phyloP scores from a whole-genome alignment of 2,113 vertebrate species.

The Gavia stellata region DNA sequence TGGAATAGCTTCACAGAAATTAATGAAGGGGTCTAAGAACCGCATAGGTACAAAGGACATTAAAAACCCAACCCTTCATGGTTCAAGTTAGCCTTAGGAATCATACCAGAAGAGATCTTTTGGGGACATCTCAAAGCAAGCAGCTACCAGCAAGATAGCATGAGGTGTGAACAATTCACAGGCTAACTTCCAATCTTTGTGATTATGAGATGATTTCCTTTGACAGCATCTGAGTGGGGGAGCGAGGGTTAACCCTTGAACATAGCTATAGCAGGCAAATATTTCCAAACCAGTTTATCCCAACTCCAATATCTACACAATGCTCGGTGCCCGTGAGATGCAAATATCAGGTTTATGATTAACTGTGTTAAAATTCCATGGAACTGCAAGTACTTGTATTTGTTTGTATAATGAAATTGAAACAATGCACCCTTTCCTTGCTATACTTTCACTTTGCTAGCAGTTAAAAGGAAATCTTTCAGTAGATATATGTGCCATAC shows the following conservation, averaged over 20 bases:
- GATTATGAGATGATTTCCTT: not conserved
- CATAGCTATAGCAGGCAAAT: slow-evolving; percentile 1
- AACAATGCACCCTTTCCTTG: slow-evolving; percentile 23
- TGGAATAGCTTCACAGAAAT: not conserved
- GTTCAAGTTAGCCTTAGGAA: not conserved
- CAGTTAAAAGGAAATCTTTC: not conserved
- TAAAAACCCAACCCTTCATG: not conserved
- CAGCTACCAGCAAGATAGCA: not conserved
- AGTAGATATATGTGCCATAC: not conserved
- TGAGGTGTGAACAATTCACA: not conserved
- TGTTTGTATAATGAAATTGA: slow-evolving; percentile 33
- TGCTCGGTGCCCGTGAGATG: slow-evolving; percentile 23
- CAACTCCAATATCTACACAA: slow-evolving; percentile 41
- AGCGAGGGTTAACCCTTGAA: slow-evolving; percentile 32
- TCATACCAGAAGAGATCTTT: not conserved
- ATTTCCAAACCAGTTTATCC: slow-evolving; percentile 50
- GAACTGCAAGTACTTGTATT: slow-evolving; percentile 47
- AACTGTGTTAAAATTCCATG: slow-evolving; percentile 63
- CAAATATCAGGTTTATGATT: slow-evolving; percentile 68
- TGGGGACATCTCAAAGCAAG: slow-evolving; percentile 21
- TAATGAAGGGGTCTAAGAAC: not conserved
- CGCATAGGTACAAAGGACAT: not conserved
- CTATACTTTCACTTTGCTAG: not conserved
- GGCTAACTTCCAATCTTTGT: not conserved
- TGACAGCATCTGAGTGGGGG: not conserved